phyloP scores from a whole-genome alignment of 2,113 vertebrate genomes.

The Uropsilus gracilis region DNA sequence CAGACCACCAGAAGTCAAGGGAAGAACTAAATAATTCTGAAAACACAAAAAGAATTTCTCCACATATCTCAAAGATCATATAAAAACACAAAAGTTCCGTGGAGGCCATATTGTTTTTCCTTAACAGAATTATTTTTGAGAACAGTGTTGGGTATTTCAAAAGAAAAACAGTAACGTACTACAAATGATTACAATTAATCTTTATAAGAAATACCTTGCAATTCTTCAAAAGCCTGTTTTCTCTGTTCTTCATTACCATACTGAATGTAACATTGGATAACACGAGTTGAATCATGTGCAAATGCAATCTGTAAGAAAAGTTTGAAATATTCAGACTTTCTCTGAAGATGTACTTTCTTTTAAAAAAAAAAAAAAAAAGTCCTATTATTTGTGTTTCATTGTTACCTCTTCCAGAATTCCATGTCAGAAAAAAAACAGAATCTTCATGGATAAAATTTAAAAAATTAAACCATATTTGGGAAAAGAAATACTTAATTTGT shows the following conservation, averaged over 20 bases:
- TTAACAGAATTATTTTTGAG: not conserved
- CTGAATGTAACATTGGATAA: constrained; percentile 96
- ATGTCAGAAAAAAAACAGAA: not conserved
- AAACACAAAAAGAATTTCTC: not conserved
- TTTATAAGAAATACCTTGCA: constrained; percentile 88
- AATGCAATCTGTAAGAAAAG: constrained; percentile 90
- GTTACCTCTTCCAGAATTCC: not conserved
- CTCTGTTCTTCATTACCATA: constrained; percentile 92
- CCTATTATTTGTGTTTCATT: not conserved
- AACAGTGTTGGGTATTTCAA: not conserved
- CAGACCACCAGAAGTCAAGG: not conserved
- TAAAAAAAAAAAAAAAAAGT: not conserved
- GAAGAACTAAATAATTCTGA: not conserved
- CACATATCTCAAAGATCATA: not conserved
- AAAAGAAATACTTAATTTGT: not conserved
- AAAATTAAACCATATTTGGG: not conserved
- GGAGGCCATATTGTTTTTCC: not conserved
- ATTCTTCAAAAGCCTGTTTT: constrained; percentile 90
- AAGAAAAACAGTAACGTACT: not conserved
- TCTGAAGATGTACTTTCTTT: not conserved
- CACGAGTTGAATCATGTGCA: constrained; percentile 95
- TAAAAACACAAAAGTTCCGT: not conserved
- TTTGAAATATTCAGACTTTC: not conserved
- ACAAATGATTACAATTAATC: not conserved
- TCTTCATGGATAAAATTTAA: not conserved